Base-by-base conservation (phyloP, 2,888 invertebrate species). In the Nymphalis urticae region DNA sequence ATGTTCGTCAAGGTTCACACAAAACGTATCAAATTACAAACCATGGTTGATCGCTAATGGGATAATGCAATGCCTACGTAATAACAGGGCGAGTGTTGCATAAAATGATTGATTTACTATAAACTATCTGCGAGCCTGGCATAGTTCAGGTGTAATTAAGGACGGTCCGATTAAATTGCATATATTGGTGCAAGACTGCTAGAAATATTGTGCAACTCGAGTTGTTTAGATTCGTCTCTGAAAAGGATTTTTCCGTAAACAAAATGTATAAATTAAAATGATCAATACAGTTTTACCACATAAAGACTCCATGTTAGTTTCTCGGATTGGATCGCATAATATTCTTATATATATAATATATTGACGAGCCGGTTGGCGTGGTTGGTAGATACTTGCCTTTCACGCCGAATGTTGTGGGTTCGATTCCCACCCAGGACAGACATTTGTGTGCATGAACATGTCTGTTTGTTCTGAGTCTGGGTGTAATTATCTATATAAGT, bases 101-200 rank as follows among this genome's bases (percentile, higher is more conserved):
- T 70, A 72, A 42, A 73, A 75, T 74, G 73, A 75, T 76, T 74
- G 75, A 76, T 76, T 72, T 72, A 71, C 68, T 72, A 70, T 69
- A 64, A 69, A 56, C 54, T 68, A 64, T 67, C 59, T 58, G 64
- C 64, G 63, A 64, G 59, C n/a, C 61, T 59, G 59, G 59, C 64
- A 27, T 32, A 56, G 27, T 62, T 19, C 58, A 58, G 24, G 61
- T 9, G 64, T 64, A 65, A 72, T 72, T 72, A 72, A 72, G 66
- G 68, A 63, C 62, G 60, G 32, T 63, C 48, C 50, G 53, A 53
- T 16, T 32, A 32, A 56, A 16, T 56, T 56, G 32, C 17, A 2
- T 32, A 32, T 54, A 42, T 54, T 21, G 24, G 24, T 56, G 32
- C 32, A 24, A 16, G 24, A 17, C 10, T 54, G 13, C 16, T 24